Conservation (phyloP, 2,888 invertebrate species). For the Vesta saturnalis region DNA sequence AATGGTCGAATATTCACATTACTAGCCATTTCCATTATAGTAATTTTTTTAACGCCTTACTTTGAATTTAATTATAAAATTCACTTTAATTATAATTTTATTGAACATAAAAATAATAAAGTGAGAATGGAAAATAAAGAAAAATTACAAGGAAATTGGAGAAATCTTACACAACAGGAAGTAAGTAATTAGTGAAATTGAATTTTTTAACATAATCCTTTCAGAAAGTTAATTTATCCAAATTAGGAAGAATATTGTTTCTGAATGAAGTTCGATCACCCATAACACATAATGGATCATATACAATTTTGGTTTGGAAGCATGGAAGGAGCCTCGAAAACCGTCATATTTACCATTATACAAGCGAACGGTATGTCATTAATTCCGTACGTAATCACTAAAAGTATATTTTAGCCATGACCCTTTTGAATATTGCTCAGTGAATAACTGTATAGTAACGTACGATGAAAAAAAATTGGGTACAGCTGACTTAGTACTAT, state of each 20-base stretch:
- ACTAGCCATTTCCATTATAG: no score
- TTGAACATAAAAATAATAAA: no score
- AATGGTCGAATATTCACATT: no score
- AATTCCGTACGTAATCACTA: conserved; percentile 21
- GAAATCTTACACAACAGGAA: background rate
- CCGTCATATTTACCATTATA: conserved; percentile 64
- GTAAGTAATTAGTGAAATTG: conserved; percentile 46
- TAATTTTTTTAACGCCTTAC: no score
- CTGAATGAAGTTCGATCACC: conserved; percentile 54
- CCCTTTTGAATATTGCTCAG: conserved; percentile 69
- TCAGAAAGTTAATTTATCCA: conserved; percentile 49
- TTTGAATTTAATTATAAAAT: no score
- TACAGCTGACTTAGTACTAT: conserved; percentile 71
- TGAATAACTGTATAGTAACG: conserved; percentile 70
- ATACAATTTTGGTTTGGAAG: conserved; percentile 70
- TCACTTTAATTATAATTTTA: no score
- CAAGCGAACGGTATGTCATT: background rate
- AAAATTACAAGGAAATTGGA: background rate
- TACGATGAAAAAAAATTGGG: conserved; percentile 64
- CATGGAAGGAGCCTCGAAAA: conserved; percentile 66
- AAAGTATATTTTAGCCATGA: conserved; percentile 49
- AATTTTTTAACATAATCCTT: background rate
- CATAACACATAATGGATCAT: conserved; percentile 50
- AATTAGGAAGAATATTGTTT: conserved; percentile 60
- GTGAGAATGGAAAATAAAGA: no score